Conservation (phyloP, 2,113 vertebrate species). For the Sardina pilchardus region DNA sequence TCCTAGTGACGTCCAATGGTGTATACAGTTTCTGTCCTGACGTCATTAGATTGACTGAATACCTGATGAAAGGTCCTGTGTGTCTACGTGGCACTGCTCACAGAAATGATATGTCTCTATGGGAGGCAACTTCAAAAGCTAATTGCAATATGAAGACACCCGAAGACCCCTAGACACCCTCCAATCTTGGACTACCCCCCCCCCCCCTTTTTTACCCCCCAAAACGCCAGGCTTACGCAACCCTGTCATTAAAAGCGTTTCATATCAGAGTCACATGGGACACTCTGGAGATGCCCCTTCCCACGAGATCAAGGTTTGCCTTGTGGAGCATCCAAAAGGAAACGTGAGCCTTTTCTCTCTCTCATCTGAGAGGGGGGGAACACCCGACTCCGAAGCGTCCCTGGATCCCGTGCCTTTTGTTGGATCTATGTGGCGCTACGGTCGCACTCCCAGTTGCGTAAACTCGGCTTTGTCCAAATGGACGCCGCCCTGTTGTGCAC, state of each 20-base stretch:
- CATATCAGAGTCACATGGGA: neutral
- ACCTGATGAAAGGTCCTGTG: neutral
- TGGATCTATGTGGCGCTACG: neutral
- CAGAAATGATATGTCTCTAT: neutral
- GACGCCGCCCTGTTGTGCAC: neutral
- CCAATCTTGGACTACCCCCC: neutral
- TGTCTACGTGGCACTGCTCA: neutral
- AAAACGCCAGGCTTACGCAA: neutral
- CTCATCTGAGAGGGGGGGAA: neutral
- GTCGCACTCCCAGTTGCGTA: neutral
- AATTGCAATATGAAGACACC: neutral
- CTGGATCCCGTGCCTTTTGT: neutral
- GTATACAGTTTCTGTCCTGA: neutral
- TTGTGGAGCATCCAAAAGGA: neutral
- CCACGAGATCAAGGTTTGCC: neutral
- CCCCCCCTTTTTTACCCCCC: neutral
- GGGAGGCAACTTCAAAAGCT: neutral
- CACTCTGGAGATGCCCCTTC: neutral
- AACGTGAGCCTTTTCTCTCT: constrained; percentile 58
- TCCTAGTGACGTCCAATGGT: neutral
- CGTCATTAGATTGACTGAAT: neutral
- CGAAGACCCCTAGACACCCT: neutral
- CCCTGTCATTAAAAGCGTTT: neutral
- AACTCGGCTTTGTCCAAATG: neutral
- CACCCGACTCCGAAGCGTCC: neutral